phyloP scores from a whole-genome alignment of 2,888 invertebrate species.

The Ceraclea dissimilis region DNA sequence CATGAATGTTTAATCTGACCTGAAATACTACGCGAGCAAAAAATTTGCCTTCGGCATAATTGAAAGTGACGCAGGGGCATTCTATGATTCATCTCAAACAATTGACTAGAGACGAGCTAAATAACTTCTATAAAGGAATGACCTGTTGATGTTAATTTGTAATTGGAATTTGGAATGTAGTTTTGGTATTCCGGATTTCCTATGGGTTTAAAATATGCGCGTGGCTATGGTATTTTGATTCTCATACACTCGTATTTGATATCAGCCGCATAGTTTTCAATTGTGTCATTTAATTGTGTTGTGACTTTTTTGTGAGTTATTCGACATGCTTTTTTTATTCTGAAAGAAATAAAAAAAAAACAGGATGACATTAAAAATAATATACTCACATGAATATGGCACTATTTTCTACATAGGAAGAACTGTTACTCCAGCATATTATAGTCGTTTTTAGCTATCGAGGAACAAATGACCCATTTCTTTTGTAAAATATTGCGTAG shows the following conservation, averaged over 20 bases:
- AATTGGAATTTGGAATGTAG: slow-evolving; percentile 12
- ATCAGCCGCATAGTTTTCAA: not conserved
- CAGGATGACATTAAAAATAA: too few species aligned
- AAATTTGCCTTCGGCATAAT: not conserved
- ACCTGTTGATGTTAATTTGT: not conserved
- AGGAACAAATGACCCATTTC: too few species aligned
- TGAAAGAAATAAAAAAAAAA: too few species aligned
- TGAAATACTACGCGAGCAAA: not conserved
- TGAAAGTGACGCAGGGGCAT: not conserved
- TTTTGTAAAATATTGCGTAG: too few species aligned
- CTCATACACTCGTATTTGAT: not conserved
- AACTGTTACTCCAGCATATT: too few species aligned
- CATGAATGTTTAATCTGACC: not conserved
- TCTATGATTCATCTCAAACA: not conserved
- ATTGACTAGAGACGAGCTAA: not conserved
- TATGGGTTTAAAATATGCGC: slow-evolving; percentile 7
- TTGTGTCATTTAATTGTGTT: not conserved
- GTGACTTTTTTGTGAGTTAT: too few species aligned
- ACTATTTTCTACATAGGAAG: too few species aligned
- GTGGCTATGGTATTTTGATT: not conserved
- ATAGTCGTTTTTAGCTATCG: too few species aligned
- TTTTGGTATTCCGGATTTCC: slow-evolving; percentile 24
- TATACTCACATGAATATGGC: too few species aligned
- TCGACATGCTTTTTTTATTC: too few species aligned
- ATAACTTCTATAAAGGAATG: not conserved